Percentiles rank a stretch among this genome's conserved stretches.
These are phyloP conservation scores for Taurulus bubalis DNA, from an alignment of 2,113 vertebrate species.

Conservation along the genomic window DNA sequence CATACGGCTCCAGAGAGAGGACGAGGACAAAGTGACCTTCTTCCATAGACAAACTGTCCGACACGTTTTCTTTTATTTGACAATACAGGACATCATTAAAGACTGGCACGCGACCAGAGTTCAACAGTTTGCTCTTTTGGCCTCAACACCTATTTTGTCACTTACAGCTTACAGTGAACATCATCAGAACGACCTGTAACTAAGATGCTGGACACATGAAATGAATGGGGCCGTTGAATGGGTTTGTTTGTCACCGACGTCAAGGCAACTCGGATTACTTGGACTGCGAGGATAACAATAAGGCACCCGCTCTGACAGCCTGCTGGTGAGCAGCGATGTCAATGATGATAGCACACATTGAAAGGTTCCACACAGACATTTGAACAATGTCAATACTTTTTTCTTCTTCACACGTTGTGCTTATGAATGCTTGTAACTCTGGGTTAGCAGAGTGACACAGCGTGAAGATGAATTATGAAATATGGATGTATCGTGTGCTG, in stretches of 20 bases:
- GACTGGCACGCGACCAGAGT: slow-evolving; percentile 50
- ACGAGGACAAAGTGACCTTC: neutral
- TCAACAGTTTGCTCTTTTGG: slow-evolving; percentile 39
- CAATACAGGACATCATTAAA: slow-evolving; percentile 49
- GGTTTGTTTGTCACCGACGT: slow-evolving; percentile 54
- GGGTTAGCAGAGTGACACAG: slow-evolving; percentile 3
- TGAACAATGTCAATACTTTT: slow-evolving; percentile 54
- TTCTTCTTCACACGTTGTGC: slow-evolving; percentile 48
- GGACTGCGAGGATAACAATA: slow-evolving; percentile 66
- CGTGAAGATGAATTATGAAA: neutral
- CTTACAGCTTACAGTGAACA: slow-evolving; percentile 4
- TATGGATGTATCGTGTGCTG: neutral
- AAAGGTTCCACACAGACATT: slow-evolving; percentile 21
- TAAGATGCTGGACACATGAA: slow-evolving; percentile 26
- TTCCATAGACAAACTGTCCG: neutral
- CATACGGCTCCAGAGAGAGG: too few relatives aligned
- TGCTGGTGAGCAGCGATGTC: slow-evolving; percentile 43
- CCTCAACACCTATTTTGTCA: slow-evolving; percentile 1
- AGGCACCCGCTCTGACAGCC: slow-evolving; percentile 72
- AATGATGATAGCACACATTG: slow-evolving; percentile 7
- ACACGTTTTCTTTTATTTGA: slow-evolving; percentile 64
- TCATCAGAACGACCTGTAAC: neutral
- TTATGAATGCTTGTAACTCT: slow-evolving; percentile 50
- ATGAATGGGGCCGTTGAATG: slow-evolving; percentile 21
- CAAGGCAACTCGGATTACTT: slow-evolving; percentile 76